Base-by-base conservation (phyloP, 2,888 invertebrate genomes). In the Aplocera efformata region DNA sequence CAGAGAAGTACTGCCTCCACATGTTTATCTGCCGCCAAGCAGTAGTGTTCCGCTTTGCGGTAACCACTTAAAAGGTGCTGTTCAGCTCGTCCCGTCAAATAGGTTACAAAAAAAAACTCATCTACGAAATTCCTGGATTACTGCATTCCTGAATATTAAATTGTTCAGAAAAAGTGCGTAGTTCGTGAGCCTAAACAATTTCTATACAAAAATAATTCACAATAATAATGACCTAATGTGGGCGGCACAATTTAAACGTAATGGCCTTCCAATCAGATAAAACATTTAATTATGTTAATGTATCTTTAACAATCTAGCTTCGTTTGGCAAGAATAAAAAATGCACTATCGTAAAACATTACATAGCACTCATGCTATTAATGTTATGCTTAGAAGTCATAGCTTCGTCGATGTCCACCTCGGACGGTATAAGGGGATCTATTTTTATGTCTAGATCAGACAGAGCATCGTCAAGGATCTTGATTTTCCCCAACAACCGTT, bases 401-500 rank as follows among this genome's bases (percentile, higher is more conserved):
- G 55, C n/a, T 7, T 57, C 53, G n/a, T 56, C 60, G 8, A 64
- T 33, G 1, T 74, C 72, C 0, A 59, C 64, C 20, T 79, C 78
- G 1, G 71, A 53, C 0, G 73, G 60, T 21, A 80, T 26, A 1
- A 85, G 56, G 0, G 85, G 82, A 3, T 85, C 85, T 20, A 86
- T 82, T 40, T 76, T 67, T 8, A 86, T 76, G 25, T 88, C 79
- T 10, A 88, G 63, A 30, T 79, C 74, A 53, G 74, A 60, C 8
- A 86, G 48, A 2, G 82, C 76, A 6, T 79, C 74, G 42, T 89
- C 84, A 7, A 90, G 64, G 33, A 82, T 72, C 56, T 88, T 85
- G 7, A 90, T 84, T 51, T 82, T 82, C 10, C 88, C 83, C 47
- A 90, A 51, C 7, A 90, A 47, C 35, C 67, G 74, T 51, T 90